Evolutionary conservation across 2,888 invertebrate genomes (phyloP).

Genomic region (Leuctra nigra): DNA sequence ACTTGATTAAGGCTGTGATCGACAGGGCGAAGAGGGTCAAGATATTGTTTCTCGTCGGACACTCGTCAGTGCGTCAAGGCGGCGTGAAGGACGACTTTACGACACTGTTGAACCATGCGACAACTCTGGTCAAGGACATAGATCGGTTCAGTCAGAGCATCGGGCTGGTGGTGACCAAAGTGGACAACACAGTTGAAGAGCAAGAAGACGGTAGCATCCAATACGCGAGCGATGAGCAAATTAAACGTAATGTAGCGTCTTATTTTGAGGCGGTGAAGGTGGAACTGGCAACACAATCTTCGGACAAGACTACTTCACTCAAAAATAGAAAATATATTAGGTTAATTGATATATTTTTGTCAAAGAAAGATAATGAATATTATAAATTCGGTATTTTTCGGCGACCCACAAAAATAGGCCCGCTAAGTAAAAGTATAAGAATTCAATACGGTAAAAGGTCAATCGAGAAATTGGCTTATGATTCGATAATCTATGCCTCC

Average conservation of each 20-base stretch:
- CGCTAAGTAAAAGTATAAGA: not conserved
- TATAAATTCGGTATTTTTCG: slow-evolving; percentile 18
- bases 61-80: slow-evolving; percentile 31
- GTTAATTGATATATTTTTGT: slow-evolving; percentile 17
- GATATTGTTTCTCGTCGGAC: slow-evolving; percentile 32
- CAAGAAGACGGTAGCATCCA: too few species aligned
- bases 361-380: slow-evolving; percentile 13
- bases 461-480: not conserved
- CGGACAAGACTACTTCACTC: not conserved
- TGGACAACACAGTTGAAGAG: slow-evolving; percentile 13
- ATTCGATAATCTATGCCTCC: not conserved
- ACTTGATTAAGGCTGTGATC: slow-evolving; percentile 34
- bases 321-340: not conserved
- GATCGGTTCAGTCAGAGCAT: slow-evolving; percentile 19
- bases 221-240: too few species aligned
- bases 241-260: too few species aligned
- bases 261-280: too few species aligned
- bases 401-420: slow-evolving; percentile 1
- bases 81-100: slow-evolving; percentile 23
- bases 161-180: slow-evolving; percentile 28
- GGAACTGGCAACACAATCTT: too few species aligned
- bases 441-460: too few species aligned
- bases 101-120: slow-evolving; percentile 20
- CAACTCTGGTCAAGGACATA: slow-evolving; percentile 20
- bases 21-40: slow-evolving; percentile 31